Evolutionary conservation across 1,140 invertebrate genomes (phyloP).

Genomic region (Drosophila mayri): DNA sequence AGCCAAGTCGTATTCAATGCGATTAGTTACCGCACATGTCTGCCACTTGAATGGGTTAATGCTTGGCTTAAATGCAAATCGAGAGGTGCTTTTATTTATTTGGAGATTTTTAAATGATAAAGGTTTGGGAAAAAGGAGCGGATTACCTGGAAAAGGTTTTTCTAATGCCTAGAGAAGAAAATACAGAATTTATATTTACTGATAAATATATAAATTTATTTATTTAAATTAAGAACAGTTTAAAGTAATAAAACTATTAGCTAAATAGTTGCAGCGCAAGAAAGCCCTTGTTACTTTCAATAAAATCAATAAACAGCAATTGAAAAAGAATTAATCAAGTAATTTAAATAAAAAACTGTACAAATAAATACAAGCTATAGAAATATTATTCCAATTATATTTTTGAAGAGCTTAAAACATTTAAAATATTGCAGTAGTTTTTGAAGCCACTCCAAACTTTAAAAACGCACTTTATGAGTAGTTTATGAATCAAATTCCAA

Average conservation of each 20-base stretch:
- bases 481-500: slow-evolving; percentile 8
- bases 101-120: slow-evolving; percentile 12
- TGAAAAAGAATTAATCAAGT: background rate
- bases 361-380: too few relatives aligned
- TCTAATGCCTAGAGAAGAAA: background rate
- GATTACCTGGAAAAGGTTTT: background rate
- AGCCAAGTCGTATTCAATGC: slow-evolving; percentile 42
- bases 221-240: background rate
- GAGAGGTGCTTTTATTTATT: slow-evolving; percentile 1
- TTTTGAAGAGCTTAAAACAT: background rate
- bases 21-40: slow-evolving; percentile 48
- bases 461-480: slow-evolving; percentile 9
- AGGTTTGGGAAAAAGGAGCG: background rate
- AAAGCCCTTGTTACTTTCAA: background rate
- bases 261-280: background rate
- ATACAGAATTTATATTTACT: background rate
- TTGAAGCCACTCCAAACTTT: slow-evolving; percentile 1
- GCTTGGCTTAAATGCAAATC: slow-evolving; percentile 40
- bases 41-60: slow-evolving; percentile 46
- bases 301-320: background rate
- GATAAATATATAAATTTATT: too few relatives aligned
- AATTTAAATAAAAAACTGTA: background rate
- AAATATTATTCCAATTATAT: background rate
- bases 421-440: background rate
- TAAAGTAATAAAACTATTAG: background rate